Evolutionary conservation across 2,113 vertebrate species (phyloP), one percentile per base, ranked within the genome.

Genomic region (Pangasianodon hypophthalmus): DNA sequence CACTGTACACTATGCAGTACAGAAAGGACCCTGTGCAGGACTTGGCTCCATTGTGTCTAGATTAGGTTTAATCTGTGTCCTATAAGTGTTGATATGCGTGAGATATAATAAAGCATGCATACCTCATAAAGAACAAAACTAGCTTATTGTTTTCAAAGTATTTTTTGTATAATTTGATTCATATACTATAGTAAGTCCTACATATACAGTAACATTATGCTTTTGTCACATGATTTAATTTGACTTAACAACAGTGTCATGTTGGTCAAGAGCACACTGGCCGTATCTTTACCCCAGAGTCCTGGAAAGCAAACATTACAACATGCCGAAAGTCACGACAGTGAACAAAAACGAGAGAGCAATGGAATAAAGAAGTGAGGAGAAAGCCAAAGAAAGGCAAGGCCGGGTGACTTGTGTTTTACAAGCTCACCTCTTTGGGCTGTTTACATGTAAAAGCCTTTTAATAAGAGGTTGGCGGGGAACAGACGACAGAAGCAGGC

Each of bases 381-480:
- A 87, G 88, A 83, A 86, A 88, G 75, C 54, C n/a, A 88, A 83
- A 91, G 89, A 92, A 90, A 91, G 86, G 85, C 83, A 92, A 88
- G 91, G 85, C 80, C 18, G 60, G 73, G 50, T 67, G 83, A 87
- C 88, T 89, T 83, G 67, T 88, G 91, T 93, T 93, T 94, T 93
- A 94, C 91, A 92, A 91, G 93, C 91, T 88, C 91, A 90, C 90
- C 86, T 94, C 94, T 95, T 91, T 79, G 91, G 58, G 92, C 88
- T 96, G 95, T 93, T 96, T 95, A 94, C 87, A 91, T 93, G 93
- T 94, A 94, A 96, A 94, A 96, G 95, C 93, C 91, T 94, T 93
- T 95, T 96, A 93, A 95, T 95, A 95, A 94, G 94, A 90, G 91
- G 93, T 92, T 93, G 92, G 89, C 50, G 91, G 94, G 91, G 90